Percentiles rank a stretch among this genome's conserved stretches.
These are phyloP conservation scores for Papilio aristodemus DNA, from an alignment of 1,140 invertebrate species.

Conservation along the genomic window DNA sequence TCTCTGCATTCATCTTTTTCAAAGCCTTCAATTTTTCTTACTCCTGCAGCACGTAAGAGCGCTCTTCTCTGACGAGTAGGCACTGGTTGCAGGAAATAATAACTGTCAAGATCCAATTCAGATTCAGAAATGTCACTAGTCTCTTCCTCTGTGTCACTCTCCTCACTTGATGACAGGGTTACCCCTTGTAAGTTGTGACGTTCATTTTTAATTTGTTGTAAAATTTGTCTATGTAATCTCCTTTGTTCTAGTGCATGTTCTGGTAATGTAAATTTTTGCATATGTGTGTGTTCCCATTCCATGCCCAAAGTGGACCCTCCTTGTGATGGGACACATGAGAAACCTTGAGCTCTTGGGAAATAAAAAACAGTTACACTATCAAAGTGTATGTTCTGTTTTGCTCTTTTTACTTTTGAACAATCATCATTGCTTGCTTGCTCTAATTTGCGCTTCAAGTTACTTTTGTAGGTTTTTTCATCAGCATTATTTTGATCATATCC, in stretches of 20 bases:
- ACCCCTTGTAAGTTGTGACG: conserved; percentile 80
- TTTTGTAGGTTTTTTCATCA: conserved; percentile 54
- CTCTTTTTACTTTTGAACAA: conserved; percentile 80
- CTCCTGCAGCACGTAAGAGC: conserved; percentile 92
- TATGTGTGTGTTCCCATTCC: conserved; percentile 91
- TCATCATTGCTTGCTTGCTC: conserved; percentile 46
- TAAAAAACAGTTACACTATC: conserved; percentile 96
- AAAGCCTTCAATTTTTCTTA: conserved; percentile 94
- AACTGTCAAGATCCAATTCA: conserved; percentile 93
- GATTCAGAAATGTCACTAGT: conserved; percentile 91
- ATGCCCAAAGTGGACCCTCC: conserved; percentile 98
- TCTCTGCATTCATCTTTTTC: conserved; percentile 97
- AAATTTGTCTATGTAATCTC: conserved; percentile 89
- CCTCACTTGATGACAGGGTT: conserved; percentile 86
- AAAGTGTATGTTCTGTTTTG: conserved; percentile 91
- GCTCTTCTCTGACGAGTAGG: conserved; percentile 94
- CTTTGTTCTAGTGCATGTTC: conserved; percentile 94
- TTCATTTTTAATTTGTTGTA: conserved; percentile 88
- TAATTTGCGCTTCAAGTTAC: conserved; percentile 72
- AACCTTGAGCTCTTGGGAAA: conserved; percentile 97
- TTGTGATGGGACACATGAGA: conserved; percentile 97
- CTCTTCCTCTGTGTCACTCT: conserved; percentile 90
- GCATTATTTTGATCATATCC: conserved; percentile 39
- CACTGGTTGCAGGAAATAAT: conserved; percentile 96
- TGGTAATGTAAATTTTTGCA: conserved; percentile 85